Conservation (phyloP, 2,113 vertebrate species). For the Malurus elegans region DNA sequence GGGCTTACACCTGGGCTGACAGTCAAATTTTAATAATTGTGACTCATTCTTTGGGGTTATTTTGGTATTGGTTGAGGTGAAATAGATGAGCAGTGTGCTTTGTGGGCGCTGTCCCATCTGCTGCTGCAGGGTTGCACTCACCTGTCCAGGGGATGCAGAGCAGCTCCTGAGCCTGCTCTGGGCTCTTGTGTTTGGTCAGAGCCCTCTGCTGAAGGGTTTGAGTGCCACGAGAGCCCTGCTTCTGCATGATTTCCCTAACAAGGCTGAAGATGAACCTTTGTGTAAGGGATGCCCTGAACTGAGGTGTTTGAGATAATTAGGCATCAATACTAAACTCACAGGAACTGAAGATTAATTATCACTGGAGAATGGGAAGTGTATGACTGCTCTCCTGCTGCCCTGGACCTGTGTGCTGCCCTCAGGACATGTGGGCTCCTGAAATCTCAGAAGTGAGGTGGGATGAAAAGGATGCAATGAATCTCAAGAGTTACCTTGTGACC, state of each 20-base stretch:
- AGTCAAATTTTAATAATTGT: not conserved
- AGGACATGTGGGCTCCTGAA: not conserved
- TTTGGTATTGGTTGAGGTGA: not conserved
- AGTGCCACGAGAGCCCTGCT: not conserved
- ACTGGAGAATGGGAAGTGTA: not conserved
- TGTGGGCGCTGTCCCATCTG: not conserved
- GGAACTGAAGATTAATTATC: not conserved
- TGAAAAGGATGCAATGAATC: not conserved
- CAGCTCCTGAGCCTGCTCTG: not conserved
- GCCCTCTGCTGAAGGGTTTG: fast-evolving
- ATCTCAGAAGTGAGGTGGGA: not conserved
- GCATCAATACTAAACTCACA: not conserved
- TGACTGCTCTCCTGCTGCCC: not conserved
- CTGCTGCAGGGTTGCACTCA: not conserved
- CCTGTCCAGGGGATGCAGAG: not conserved
- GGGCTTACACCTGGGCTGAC: not conserved
- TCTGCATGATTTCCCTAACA: not conserved
- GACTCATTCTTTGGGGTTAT: not conserved
- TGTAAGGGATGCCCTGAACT: not conserved
- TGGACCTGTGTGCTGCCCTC: not conserved
- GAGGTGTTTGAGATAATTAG: not conserved
- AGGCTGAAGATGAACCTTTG: not conserved
- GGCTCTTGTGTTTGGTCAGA: not conserved
- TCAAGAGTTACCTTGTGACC: fast-evolving
- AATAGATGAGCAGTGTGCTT: fast-evolving